Evolutionary conservation across 23 tunicate genomes (phyloP), one percentile per base, ranked within the genome.

Genomic region (Clavelina lepadiformis): DNA sequence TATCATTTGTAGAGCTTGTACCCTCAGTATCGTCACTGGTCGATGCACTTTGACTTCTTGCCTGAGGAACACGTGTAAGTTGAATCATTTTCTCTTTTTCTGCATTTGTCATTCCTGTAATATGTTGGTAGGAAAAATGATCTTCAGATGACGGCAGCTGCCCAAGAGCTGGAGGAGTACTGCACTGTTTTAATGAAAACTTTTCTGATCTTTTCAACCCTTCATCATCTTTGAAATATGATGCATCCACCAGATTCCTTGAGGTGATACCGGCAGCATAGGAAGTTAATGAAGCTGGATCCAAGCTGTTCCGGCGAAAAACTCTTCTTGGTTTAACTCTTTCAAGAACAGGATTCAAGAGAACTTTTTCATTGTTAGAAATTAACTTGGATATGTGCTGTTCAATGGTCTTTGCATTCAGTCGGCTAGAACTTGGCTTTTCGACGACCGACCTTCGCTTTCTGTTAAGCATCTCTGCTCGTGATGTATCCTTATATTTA

Each of bases 271-370:
- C 52, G 23, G 82, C 31, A 13, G 76, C 52, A 32, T 57, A 56
- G 18, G 94, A 77, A 11, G 86, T 31, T 22, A 86, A 58, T 2
- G 85, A 71, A 24, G 85, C 74, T n/a, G 85, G 76, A 35, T 86
- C 95, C 19, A 78, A 37, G 45, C 95, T 78, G 64, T 69, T 76
- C n/a, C 83, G 47, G 19, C 96, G 69, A 29, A 74, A 72, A 31
- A 74, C 87, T 32, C 96, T 61, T 35, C 96, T 38, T 22, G 96
- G 96, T 68, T 88, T 88, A 58, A 88, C 96, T 35, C 73, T 60
- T 35, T 88, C 96, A 27, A 88, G 32, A 27, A 37, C 76, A 25
- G 96, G 87, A 46, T 78, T 80, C 0, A 38, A 27, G 24, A 88
- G 62, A 6, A 88, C 71, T 61, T 88, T 88, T 46, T 79, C 96